These are phyloP conservation scores for Chironomus riparius DNA, from an alignment of 2,888 invertebrate species.

Conservation along the genomic window DNA sequence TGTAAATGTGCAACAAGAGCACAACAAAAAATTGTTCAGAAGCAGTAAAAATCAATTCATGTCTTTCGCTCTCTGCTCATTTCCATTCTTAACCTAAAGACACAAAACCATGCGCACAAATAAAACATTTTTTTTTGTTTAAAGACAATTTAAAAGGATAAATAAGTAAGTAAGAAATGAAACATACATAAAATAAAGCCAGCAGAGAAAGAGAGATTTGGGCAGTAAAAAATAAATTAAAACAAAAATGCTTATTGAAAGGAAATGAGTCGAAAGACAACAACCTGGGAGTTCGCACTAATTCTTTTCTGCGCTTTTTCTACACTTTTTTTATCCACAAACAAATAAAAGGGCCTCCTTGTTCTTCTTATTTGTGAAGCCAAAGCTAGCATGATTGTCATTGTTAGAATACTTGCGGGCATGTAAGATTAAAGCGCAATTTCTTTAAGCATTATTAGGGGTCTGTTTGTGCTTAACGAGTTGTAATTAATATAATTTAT, in stretches of 20 bases:
- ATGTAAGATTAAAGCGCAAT: too few species aligned
- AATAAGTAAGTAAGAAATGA: background rate
- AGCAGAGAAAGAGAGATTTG: background rate
- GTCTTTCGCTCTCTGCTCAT: background rate
- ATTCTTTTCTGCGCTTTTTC: background rate
- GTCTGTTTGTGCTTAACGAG: too few species aligned
- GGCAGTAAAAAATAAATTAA: constrained; percentile 16
- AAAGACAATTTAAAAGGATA: background rate
- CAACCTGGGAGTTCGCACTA: constrained; percentile 23
- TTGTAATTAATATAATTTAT: too few species aligned
- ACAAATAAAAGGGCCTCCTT: background rate
- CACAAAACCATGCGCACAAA: background rate
- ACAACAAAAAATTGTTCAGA: background rate
- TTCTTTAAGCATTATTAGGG: too few species aligned
- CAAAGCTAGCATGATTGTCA: too few species aligned
- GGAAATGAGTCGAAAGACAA: constrained; percentile 13
- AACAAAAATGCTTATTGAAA: constrained; percentile 16
- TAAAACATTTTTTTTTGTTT: background rate
- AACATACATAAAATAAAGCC: background rate
- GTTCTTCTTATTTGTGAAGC: background rate
- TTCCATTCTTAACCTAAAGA: background rate
- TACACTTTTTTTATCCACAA: background rate
- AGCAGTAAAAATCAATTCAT: background rate
- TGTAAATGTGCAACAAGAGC: background rate
- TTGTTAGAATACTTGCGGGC: too few species aligned